Percentiles rank a stretch among this genome's conserved stretches.
These are phyloP conservation scores for Hybos culiciformis DNA, from an alignment of 2,888 invertebrate genomes.

Conservation along the genomic window DNA sequence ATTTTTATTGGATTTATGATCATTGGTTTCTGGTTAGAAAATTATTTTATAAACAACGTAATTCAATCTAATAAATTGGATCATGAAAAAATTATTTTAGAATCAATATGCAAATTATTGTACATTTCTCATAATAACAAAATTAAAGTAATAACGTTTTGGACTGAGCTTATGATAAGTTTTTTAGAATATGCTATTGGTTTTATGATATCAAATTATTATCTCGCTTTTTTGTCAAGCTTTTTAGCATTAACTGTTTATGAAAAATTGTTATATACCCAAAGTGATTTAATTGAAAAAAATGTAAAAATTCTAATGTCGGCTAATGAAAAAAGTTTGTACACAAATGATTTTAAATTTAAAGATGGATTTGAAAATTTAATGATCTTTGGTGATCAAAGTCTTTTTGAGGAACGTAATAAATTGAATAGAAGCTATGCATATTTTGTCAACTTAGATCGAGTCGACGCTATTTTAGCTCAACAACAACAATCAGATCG, in stretches of 20 bases:
- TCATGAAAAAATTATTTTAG: neutral
- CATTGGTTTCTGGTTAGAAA: too few relatives aligned
- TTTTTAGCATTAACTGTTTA: neutral
- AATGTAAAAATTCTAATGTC: neutral
- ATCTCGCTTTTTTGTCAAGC: neutral
- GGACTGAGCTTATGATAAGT: neutral
- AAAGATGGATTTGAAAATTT: neutral
- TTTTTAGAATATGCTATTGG: neutral
- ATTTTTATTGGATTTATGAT: too few relatives aligned
- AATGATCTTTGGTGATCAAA: too few relatives aligned
- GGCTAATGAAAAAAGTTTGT: neutral
- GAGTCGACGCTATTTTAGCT: neutral
- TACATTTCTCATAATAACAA: neutral
- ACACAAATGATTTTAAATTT: neutral
- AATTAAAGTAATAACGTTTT: neutral
- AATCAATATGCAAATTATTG: neutral
- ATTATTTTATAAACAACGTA: neutral
- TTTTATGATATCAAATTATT: constrained; percentile 1
- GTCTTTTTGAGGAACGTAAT: neutral
- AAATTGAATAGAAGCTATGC: neutral
- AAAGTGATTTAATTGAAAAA: neutral
- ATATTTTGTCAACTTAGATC: neutral
- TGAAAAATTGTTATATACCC: neutral
- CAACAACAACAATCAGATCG: neutral
- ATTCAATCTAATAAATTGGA: neutral